Evolutionary conservation across 2,888 invertebrate species (phyloP).

Genomic region (Netelia fuscicornis): DNA sequence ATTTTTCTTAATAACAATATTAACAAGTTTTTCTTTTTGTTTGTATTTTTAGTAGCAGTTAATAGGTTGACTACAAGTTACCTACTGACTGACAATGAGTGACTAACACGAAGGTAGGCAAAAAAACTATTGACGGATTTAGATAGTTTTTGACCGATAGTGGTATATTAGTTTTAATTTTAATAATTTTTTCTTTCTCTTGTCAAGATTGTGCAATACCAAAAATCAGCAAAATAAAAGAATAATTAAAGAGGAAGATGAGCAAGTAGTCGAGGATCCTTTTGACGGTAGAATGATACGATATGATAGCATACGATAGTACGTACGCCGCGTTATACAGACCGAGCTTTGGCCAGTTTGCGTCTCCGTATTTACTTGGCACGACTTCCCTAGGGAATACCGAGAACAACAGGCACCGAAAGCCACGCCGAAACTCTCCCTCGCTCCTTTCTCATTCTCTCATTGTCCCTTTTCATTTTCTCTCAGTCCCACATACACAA

Average conservation of each 20-base stretch:
- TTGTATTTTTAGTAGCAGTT: too few relatives aligned
- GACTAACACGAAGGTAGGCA: too few relatives aligned
- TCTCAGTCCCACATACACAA: neutral
- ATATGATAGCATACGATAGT: slow-evolving; percentile 9
- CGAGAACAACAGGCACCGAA: slow-evolving; percentile 63
- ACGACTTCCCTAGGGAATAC: neutral
- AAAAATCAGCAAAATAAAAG: neutral
- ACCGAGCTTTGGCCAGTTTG: slow-evolving; percentile 12
- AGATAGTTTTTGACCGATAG: too few relatives aligned
- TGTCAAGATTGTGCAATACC: neutral
- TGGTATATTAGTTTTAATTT: too few relatives aligned
- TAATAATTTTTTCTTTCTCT: too few relatives aligned
- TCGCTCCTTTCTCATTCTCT: slow-evolving; percentile 8
- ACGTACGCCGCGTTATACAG: neutral
- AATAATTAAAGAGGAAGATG: neutral
- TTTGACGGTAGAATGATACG: neutral
- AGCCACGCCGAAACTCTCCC: slow-evolving; percentile 58
- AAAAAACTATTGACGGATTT: too few relatives aligned
- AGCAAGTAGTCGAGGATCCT: neutral
- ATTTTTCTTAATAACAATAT: too few relatives aligned
- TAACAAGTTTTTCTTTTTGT: too few relatives aligned
- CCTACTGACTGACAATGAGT: too few relatives aligned
- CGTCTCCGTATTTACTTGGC: slow-evolving; percentile 12
- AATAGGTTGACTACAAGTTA: too few relatives aligned
- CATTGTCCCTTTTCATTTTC: slow-evolving; percentile 13